phyloP scores from a whole-genome alignment of 2,888 invertebrate species.

The Drosophila emarginata region DNA sequence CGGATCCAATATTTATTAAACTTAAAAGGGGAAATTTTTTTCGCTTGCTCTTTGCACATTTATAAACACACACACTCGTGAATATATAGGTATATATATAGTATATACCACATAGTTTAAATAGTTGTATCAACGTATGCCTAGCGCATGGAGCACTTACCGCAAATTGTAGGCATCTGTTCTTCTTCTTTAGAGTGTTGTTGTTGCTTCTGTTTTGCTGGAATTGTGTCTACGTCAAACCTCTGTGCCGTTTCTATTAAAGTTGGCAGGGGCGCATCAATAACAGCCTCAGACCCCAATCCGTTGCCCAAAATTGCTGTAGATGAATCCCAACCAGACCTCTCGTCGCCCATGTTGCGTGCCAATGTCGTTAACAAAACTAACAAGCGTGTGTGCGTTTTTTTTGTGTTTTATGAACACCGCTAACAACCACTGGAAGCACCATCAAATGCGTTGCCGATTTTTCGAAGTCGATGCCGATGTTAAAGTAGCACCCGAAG shows the following conservation, averaged over 20 bases:
- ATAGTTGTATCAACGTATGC: slow-evolving; percentile 38
- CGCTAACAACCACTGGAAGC: slow-evolving; percentile 43
- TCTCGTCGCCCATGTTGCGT: slow-evolving; percentile 66
- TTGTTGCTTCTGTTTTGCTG: slow-evolving; percentile 19
- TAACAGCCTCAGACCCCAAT: neutral
- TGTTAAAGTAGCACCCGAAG: slow-evolving; percentile 19
- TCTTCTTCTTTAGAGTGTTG: slow-evolving; percentile 24
- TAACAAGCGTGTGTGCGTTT: slow-evolving; percentile 32
- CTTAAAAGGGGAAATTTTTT: slow-evolving; percentile 68
- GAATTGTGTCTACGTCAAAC: slow-evolving; percentile 23
- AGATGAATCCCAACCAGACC: slow-evolving; percentile 45
- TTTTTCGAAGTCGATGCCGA: slow-evolving; percentile 13
- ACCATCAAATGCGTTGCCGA: slow-evolving; percentile 12
- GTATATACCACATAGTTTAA: slow-evolving; percentile 40
- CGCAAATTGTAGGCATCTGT: slow-evolving; percentile 60
- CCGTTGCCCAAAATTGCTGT: slow-evolving; percentile 18
- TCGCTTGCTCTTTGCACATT: no score
- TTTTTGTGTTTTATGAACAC: slow-evolving; percentile 33
- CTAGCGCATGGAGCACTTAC: slow-evolving; percentile 60
- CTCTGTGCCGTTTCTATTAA: slow-evolving; percentile 14
- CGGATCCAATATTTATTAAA: slow-evolving; percentile 48
- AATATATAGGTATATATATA: neutral
- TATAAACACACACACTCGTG: neutral
- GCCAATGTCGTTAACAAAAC: slow-evolving; percentile 55
- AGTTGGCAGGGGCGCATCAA: slow-evolving; percentile 6